A percentile compares a stretch with the other conserved stretches of the same genome.
phyloP scores from a whole-genome alignment of 1,140 invertebrate species.

The Protaetia brevitarsis region DNA sequence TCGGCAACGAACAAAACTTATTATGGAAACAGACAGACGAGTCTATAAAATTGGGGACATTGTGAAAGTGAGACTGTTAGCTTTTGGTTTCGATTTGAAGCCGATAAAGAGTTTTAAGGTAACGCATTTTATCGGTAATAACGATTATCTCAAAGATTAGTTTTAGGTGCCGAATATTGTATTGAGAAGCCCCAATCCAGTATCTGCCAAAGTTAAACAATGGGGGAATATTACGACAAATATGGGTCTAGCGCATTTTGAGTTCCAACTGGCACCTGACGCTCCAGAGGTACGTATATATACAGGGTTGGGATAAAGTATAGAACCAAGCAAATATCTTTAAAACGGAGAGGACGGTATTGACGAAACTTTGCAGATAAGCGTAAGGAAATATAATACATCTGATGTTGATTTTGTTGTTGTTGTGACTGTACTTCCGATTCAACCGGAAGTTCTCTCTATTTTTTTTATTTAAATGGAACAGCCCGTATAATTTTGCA shows the following conservation, averaged over 20 bases:
- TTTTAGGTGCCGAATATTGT: constrained; percentile 49
- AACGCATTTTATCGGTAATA: constrained; percentile 8
- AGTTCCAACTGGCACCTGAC: constrained; percentile 55
- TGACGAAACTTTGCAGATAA: no score
- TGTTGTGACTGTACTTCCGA: no score
- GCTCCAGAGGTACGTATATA: constrained; percentile 49
- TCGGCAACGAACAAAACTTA: neutral
- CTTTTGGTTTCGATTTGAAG: constrained; percentile 51
- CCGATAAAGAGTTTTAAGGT: constrained; percentile 52
- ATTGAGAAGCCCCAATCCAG: constrained; percentile 61
- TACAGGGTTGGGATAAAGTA: neutral
- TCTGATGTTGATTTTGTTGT: no score
- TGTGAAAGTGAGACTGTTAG: constrained; percentile 55
- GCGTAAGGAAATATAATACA: no score
- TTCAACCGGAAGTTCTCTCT: no score
- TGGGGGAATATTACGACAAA: constrained; percentile 57
- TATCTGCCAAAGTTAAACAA: constrained; percentile 55
- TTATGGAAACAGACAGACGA: constrained; percentile 53
- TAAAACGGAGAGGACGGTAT: no score
- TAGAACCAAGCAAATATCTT: neutral
- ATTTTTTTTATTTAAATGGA: no score
- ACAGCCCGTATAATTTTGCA: no score
- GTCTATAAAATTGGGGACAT: constrained; percentile 64
- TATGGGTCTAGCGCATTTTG: constrained; percentile 55
- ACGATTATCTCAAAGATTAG: neutral